Evolutionary conservation across 2,888 invertebrate genomes (phyloP), one percentile per base, ranked within the genome.

Genomic region (Xanthostigma xanthostigma): DNA sequence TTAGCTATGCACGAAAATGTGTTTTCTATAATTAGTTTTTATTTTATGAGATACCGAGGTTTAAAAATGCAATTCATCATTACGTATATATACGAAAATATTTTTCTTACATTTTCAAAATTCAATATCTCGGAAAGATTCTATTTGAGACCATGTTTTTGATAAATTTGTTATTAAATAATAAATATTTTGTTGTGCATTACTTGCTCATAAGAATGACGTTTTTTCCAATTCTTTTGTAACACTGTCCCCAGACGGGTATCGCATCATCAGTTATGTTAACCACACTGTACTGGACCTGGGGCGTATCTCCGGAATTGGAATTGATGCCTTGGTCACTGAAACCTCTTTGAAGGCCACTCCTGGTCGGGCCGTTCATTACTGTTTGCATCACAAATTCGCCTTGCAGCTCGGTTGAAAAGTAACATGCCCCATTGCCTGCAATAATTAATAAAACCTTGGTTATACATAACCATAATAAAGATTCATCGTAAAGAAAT

Each of bases 201-300:
- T 62, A 76, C 75, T 69, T 73, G 64, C 76, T 74, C 59, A 72
- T 73, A 43, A 80, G 69, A 45, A 80, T 72, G 54, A 78, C 74
- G 57, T 76, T 76, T 60, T 75, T 75, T 47, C 74, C 76, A 50
- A 74, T 67, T 50, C 75, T 67, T 52, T 68, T 66, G 58, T 78
- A 74, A 57, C 80, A 81, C 56, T 71, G 72, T 13, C 80, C 80
- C 78, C 79, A 80, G 49, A 78, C 74, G 8, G 78, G 76, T 56
- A 80, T 78, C 34, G 76, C 71, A 55, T 76, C 76, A 50, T 70
- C 72, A n/a, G 74, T 75, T 53, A 81, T 74, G 57, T 73, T 76
- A 49, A 81, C 69, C 45, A 69, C 64, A 47, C 74, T 75, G 59
- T 79, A 79, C 53, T 74, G 73, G 50, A 79, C 71, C 49, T 69